phyloP scores from a whole-genome alignment of 2,113 vertebrate genomes.

The Rana temporaria region DNA sequence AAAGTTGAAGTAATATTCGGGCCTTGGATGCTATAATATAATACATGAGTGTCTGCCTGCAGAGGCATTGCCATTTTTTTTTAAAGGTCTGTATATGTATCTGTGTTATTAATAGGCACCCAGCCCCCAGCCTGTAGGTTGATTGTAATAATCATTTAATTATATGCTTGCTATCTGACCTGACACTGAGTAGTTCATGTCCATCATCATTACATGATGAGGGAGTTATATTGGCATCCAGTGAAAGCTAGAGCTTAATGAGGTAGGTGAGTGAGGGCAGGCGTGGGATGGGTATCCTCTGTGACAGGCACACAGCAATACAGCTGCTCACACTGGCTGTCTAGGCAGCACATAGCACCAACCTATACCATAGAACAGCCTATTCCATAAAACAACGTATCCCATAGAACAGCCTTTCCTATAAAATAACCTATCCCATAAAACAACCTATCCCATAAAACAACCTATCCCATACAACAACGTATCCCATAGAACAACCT shows the following conservation, averaged over 20 bases:
- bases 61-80: not conserved
- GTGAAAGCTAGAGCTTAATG: slow-evolving; percentile 12
- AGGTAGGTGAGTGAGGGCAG: slow-evolving; percentile 17
- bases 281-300: not conserved
- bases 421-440: too few relatives aligned
- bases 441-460: too few relatives aligned
- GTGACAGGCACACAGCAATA: not conserved
- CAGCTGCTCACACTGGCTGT: not conserved
- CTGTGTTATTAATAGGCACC: not conserved
- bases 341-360: not conserved
- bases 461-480: too few relatives aligned
- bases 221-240: slow-evolving; percentile 14
- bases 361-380: too few relatives aligned
- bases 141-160: slow-evolving; percentile 45
- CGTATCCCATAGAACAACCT: too few relatives aligned
- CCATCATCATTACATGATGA: slow-evolving; percentile 30
- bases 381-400: too few relatives aligned
- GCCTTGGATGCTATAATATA: not conserved
- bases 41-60: not conserved
- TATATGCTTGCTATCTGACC: slow-evolving; percentile 42
- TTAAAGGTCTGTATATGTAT: not conserved
- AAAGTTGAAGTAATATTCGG: not conserved
- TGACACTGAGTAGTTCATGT: slow-evolving; percentile 22
- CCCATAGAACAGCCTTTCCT: too few relatives aligned
- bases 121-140: not conserved